Evolutionary conservation across 2,888 invertebrate species (phyloP), one percentile per base, ranked within the genome.

Genomic region (Carpatolechia fugitivella): DNA sequence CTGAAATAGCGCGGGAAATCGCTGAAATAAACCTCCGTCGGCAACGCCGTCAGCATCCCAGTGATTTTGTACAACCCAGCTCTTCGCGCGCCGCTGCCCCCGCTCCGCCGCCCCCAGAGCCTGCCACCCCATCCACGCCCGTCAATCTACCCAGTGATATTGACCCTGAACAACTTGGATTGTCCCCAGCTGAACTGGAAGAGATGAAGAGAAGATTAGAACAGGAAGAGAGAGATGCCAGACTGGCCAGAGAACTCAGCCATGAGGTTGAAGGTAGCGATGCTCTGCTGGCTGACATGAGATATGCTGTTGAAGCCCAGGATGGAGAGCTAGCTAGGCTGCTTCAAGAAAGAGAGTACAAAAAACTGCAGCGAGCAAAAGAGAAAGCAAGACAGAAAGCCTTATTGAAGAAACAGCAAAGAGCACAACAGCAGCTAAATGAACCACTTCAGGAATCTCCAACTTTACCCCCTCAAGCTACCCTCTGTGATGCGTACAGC

Each of bases 231-330:
- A 75, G 69, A 62, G 90, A 90, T 66, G 90, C 89, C 0, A 69
- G 80, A 54, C 62, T 90, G 10, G 90, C 90, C 1, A 71, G 85
- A 50, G 80, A 89, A 60, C 56, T 90, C 20, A 88, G 86, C 55
- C 78, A 82, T 57, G 78, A 82, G 57, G 80, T 70, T n/a, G 80
- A 82, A 49, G 84, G 76, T 35, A 78, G 78, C 50, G 90, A 88
- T 62, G 77, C 77, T 7, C 61, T 90, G 10, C 59, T 89, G 20
- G 82, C 88, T 7, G 90, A 90, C 55, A 89, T 90, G 90, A 80
- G 79, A 57, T 88, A 80, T 69, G 90, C 90, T 1, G 90, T 90
- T 4, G 90, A 90, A 62, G 90, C 86, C n/a, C 90, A 90, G 52
- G 90, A 90, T 57, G 78, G 85, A 36, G 90, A 90, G 58, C 73